Conservation (phyloP, 92 coral and sea anemone genomes). For the Ricordea florida region DNA sequence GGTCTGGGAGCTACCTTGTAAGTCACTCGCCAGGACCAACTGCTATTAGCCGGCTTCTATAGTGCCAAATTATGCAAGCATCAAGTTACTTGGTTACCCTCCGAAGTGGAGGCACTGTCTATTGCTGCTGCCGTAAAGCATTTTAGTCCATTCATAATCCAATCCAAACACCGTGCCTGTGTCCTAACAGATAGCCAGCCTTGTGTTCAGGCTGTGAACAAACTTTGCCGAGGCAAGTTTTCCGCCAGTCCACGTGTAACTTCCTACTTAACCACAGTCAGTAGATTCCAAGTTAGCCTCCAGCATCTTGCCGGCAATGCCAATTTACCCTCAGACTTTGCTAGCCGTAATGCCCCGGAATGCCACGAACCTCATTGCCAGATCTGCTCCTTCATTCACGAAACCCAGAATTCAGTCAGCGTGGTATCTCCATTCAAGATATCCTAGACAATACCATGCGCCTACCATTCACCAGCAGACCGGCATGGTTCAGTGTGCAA, state of each 20-base stretch:
- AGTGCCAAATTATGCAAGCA: conserved; percentile 16
- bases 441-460: background rate
- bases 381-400: too few relatives aligned
- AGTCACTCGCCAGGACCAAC: background rate
- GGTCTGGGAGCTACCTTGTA: conserved; percentile 4
- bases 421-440: background rate
- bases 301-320: conserved; percentile 14
- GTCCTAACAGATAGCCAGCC: conserved; percentile 2
- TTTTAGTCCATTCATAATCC: too few relatives aligned
- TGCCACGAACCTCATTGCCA: too few relatives aligned
- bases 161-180: background rate
- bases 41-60: conserved; percentile 1
- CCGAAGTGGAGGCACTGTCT: conserved; percentile 3
- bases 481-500: conserved; percentile 18
- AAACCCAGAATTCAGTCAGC: background rate
- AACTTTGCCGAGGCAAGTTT: too few relatives aligned
- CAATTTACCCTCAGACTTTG: too few relatives aligned
- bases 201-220: background rate
- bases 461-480: conserved; percentile 18
- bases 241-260: conserved; percentile 40
- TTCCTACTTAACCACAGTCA: conserved; percentile 17
- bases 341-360: too few relatives aligned
- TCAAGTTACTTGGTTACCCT: conserved; percentile 21
- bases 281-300: too few relatives aligned
- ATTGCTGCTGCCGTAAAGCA: too few relatives aligned